These are phyloP conservation scores for Lophotriccus pileatus DNA, from an alignment of 2,797 vertebrate species.

Conservation along the genomic window DNA sequence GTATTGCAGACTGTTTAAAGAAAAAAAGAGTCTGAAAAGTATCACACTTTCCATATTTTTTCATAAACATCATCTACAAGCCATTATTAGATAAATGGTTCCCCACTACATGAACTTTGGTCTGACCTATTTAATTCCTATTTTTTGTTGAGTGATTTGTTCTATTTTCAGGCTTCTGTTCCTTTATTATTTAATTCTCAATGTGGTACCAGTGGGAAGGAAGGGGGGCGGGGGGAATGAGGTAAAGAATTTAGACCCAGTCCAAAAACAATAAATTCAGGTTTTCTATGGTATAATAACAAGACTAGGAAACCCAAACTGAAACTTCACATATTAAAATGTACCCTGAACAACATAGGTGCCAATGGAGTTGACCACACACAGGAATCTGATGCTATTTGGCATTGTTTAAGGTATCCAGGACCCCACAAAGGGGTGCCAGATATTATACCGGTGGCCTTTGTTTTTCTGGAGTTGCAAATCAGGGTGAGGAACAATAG, in stretches of 20 bases:
- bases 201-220: background rate
- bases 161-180: background rate
- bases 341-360: background rate
- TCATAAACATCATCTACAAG: background rate
- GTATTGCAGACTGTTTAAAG: background rate
- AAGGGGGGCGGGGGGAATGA: fast-evolving
- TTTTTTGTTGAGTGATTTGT: background rate
- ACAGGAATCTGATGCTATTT: background rate
- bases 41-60: background rate
- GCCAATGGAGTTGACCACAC: background rate
- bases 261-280: background rate
- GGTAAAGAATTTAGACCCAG: background rate
- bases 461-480: background rate
- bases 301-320: background rate
- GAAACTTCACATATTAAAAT: background rate
- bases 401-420: background rate
- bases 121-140: background rate
- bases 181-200: background rate
- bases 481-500: background rate
- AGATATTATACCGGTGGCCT: no score
- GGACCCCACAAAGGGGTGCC: no score
- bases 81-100: background rate
- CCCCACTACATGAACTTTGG: background rate
- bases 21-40: background rate
- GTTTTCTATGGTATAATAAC: background rate